phyloP scores from a whole-genome alignment of 2,113 vertebrate genomes.

The Rhineura floridana region DNA sequence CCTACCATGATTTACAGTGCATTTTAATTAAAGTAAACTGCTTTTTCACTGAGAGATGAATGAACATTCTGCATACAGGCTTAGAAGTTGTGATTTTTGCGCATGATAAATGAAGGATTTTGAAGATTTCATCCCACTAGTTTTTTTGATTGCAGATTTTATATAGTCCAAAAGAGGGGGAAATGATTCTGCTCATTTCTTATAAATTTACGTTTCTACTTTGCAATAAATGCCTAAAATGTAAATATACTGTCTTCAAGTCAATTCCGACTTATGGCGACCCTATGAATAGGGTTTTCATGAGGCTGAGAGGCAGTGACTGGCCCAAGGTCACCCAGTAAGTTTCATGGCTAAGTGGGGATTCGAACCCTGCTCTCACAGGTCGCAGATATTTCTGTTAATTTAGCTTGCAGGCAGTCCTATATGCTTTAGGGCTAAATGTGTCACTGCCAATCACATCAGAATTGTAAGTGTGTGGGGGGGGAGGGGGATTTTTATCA shows the following conservation, averaged over 20 bases:
- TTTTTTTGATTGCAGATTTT: not conserved
- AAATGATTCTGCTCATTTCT: not conserved
- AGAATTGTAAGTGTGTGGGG: too few relatives aligned
- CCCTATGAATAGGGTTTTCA: too few relatives aligned
- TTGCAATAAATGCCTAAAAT: not conserved
- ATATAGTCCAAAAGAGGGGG: too few relatives aligned
- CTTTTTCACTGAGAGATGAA: not conserved
- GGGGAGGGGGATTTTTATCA: too few relatives aligned
- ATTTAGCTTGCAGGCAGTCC: not conserved
- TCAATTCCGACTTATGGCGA: too few relatives aligned
- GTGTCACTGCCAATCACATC: too few relatives aligned
- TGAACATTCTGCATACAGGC: not conserved
- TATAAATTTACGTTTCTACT: not conserved
- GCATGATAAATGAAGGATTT: not conserved
- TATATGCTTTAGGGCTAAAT: not conserved
- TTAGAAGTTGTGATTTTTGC: not conserved
- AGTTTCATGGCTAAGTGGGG: too few relatives aligned
- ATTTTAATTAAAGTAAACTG: slow-evolving; percentile 29
- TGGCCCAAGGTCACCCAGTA: too few relatives aligned
- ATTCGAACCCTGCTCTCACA: too few relatives aligned
- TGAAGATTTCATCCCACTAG: not conserved
- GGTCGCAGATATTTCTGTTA: not conserved
- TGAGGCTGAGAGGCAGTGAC: too few relatives aligned
- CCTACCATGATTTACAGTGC: not conserved
- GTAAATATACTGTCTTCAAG: too few relatives aligned